phyloP scores from a whole-genome alignment of 2,113 vertebrate species.

The Myotis brandtii region DNA sequence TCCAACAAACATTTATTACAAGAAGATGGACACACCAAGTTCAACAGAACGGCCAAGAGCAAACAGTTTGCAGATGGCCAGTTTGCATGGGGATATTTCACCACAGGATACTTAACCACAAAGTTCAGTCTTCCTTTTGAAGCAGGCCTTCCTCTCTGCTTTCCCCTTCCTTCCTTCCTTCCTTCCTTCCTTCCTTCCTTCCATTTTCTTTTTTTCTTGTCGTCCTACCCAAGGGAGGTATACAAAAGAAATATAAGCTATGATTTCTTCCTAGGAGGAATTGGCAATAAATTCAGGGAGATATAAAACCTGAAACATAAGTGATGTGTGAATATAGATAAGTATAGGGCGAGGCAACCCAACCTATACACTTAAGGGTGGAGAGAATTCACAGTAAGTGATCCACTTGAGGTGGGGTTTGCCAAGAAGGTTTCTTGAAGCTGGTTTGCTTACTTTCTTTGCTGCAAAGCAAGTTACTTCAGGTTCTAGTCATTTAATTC shows the following conservation, averaged over 20 bases:
- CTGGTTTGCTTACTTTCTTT: background rate
- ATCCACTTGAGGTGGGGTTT: background rate
- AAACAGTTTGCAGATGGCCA: background rate
- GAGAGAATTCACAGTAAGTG: background rate
- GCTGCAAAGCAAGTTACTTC: background rate
- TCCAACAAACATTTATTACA: background rate
- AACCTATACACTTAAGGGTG: background rate
- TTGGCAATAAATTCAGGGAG: background rate
- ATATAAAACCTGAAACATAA: background rate
- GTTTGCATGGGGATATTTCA: background rate
- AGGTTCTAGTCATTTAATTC: background rate
- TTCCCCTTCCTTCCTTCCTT: too few relatives aligned
- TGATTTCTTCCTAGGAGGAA: background rate
- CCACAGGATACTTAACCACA: background rate
- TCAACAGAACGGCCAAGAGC: background rate
- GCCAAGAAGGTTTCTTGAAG: background rate
- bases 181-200: background rate
- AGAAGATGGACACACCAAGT: background rate
- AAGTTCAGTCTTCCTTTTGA: background rate
- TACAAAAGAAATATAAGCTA: slow-evolving; percentile 1
- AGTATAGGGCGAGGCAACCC: background rate
- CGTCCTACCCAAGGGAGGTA: background rate
- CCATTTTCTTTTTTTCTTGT: background rate
- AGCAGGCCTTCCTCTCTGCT: background rate
- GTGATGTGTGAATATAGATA: background rate